Base-by-base conservation (phyloP, 1,140 invertebrate genomes). In the fruit fly (Drosophila melanogaster) region DNA sequence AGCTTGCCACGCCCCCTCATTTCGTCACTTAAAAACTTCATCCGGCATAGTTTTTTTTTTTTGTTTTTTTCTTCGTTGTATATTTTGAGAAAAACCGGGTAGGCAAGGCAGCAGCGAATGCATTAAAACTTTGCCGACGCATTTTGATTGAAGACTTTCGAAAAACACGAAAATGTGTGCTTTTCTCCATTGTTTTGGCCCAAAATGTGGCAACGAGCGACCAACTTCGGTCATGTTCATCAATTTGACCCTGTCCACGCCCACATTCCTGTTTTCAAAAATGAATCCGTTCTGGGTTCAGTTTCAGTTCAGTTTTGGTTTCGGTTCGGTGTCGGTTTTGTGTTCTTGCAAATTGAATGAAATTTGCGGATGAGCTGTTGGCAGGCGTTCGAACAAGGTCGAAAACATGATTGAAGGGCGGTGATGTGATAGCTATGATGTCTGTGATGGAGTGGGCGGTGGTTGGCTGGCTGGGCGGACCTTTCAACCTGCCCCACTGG, bases 91-190 rank as follows among this genome's bases (percentile, higher is more conserved):
- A 11, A 53, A 24, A 65, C 11, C 17, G 24, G 61, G 15, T 15
- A 19, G 35, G 51, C 38, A 22, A 19, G 19, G 19, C 19, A 35
- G 57, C 26, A 35, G 57, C 26, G 60, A 73, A 41, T 77, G 76
- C 84, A 89, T 87, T 89, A 87, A 87, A 87, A 89, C 62, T 87
- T 87, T 89, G 62, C 76, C 79, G 84, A 87, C 84, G 84, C 84
- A 89, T 87, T 86, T 87, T 87, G 83, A 87, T 87, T 87, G 84
- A 87, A 83, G 83, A 83, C 83, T 79, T 67, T 40, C 3, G 47
- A 19, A 66, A 57, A 76, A 85, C 77, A 69, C 35, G 81, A 71
- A 79, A 53, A 76, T 66, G 43, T 54, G 62, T 66, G 72, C 51
- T 74, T 73, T 64, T 74, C 40, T 75, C 37, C 61, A 41, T 38